phyloP scores from a whole-genome alignment of 1,140 invertebrate species.

The Trachymyrmex septentrionalis region DNA sequence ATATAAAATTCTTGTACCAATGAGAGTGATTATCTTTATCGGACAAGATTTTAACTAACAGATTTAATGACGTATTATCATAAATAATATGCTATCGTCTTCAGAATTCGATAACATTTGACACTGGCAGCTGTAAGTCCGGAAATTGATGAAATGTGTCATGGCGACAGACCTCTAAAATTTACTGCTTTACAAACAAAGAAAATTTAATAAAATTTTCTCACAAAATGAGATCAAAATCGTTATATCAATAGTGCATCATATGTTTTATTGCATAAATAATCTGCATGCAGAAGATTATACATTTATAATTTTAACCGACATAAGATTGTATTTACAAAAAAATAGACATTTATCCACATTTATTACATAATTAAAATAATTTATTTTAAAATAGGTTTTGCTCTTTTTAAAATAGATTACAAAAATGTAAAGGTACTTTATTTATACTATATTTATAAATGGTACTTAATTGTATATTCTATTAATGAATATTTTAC shows the following conservation, averaged over 20 bases:
- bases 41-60: conserved; percentile 21
- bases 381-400: conserved; percentile 67
- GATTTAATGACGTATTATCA: conserved; percentile 15
- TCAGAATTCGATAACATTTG: conserved; percentile 75
- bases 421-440: conserved; percentile 52
- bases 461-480: conserved; percentile 44
- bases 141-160: conserved; percentile 61
- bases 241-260: conserved; percentile 22
- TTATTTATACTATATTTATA: conserved; percentile 53
- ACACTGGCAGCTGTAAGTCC: conserved; percentile 51
- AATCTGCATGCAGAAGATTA: not conserved
- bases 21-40: conserved; percentile 2
- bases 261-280: not conserved
- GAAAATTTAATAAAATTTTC: conserved; percentile 11
- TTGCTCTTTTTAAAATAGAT: conserved; percentile 62
- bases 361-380: conserved; percentile 66
- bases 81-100: conserved; percentile 62
- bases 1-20: not conserved
- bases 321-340: conserved; percentile 15
- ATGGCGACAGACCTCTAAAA: conserved; percentile 23
- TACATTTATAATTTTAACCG: not conserved
- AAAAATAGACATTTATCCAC: not conserved
- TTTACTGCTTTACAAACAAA: not conserved
- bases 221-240: conserved; percentile 4
- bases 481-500: conserved; percentile 72